Evolutionary conservation across 2,888 invertebrate species (phyloP).

Genomic region (Ariolimax columbianus): DNA sequence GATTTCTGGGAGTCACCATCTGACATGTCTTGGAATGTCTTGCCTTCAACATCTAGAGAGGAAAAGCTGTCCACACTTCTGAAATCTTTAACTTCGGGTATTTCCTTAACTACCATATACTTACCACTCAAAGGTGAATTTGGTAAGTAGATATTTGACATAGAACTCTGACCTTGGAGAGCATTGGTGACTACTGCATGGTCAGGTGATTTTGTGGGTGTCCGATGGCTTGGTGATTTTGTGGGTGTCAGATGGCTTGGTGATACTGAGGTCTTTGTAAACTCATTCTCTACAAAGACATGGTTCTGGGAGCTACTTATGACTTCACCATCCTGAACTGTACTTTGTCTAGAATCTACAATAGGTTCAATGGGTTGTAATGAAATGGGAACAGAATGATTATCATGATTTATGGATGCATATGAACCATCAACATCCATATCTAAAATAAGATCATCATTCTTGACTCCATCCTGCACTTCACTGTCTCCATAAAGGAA

Average conservation of each 20-base stretch:
- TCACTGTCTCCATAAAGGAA: neutral
- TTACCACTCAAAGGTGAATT: neutral
- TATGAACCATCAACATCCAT: neutral
- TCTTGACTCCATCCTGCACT: neutral
- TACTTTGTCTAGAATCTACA: neutral
- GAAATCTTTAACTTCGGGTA: neutral
- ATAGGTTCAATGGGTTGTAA: neutral
- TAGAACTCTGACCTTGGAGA: neutral
- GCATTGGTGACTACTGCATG: neutral
- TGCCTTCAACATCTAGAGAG: neutral
- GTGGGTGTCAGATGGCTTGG: neutral
- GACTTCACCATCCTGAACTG: neutral
- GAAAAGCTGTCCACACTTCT: neutral
- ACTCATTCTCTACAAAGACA: conserved; percentile 26
- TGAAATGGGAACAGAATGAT: neutral
- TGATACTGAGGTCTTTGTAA: neutral
- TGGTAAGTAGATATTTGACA: neutral
- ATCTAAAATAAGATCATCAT: conserved; percentile 41
- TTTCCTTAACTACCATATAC: neutral
- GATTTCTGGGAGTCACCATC: neutral
- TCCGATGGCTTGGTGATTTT: neutral
- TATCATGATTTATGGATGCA: neutral
- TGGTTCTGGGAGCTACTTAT: neutral
- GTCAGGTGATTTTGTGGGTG: neutral
- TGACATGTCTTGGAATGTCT: neutral